phyloP scores from a whole-genome alignment of 2,113 vertebrate species.

The Rostratula benghalensis region DNA sequence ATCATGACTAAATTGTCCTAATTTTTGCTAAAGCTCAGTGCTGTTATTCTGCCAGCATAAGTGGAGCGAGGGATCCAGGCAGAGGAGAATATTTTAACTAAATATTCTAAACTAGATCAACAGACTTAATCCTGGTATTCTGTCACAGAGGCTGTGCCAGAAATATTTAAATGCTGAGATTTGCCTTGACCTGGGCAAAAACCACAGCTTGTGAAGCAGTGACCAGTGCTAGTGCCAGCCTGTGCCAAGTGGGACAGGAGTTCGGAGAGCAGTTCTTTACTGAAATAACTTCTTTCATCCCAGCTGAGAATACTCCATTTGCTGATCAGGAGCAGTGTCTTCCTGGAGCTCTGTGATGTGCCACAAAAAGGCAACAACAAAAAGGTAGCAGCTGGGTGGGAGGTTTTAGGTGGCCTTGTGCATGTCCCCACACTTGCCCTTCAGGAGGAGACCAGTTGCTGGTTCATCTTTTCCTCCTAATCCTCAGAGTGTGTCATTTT shows the following conservation, averaged over 20 bases:
- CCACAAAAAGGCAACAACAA: accelerated
- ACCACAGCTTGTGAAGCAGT: neutral
- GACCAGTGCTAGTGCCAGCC: neutral
- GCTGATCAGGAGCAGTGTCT: neutral
- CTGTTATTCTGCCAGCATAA: neutral
- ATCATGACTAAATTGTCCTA: neutral
- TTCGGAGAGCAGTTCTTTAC: neutral
- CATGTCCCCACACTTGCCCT: neutral
- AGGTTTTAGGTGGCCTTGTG: neutral
- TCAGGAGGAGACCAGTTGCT: neutral
- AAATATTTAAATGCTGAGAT: neutral
- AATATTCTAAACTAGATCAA: neutral
- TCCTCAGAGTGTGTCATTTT: neutral
- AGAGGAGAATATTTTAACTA: neutral
- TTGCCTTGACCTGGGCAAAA: neutral
- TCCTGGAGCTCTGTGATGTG: neutral
- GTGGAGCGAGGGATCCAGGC: accelerated
- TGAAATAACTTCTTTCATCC: neutral
- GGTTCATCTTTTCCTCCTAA: neutral
- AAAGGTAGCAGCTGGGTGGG: neutral
- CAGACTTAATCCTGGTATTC: neutral
- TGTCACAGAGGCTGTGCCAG: neutral
- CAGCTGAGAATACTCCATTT: neutral
- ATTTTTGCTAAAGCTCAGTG: neutral
- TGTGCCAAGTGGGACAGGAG: neutral